A percentile compares a stretch with the other conserved stretches of the same genome.
phyloP scores from a whole-genome alignment of 2,888 invertebrate species.

The Melanchra persicariae region DNA sequence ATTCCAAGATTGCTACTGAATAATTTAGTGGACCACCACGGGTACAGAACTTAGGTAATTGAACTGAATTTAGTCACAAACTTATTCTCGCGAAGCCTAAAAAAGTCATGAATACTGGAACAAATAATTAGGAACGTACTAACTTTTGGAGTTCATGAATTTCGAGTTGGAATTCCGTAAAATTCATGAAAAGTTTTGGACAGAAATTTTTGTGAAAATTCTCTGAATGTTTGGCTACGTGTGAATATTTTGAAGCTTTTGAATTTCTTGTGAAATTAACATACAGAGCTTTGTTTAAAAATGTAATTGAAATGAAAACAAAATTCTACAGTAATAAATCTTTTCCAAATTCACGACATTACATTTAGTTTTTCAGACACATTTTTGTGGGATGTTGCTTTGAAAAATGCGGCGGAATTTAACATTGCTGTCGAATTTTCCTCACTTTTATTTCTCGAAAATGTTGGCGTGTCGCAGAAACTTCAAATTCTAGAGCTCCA shows the following conservation, averaged over 20 bases:
- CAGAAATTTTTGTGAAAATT: conserved; percentile 7
- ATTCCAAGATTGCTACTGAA: conserved; percentile 48
- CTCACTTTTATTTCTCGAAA: background rate
- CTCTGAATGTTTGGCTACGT: background rate
- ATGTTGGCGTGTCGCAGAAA: background rate
- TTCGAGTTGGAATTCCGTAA: background rate
- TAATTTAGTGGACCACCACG: conserved; percentile 35
- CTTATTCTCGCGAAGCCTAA: conserved; percentile 6
- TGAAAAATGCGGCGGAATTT: background rate
- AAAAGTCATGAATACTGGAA: conserved; percentile 36
- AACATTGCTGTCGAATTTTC: background rate
- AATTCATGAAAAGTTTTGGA: background rate
- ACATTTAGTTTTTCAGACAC: background rate
- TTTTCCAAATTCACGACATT: background rate
- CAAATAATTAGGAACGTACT: conserved; percentile 13
- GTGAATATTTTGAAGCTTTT: background rate
- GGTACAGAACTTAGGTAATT: conserved; percentile 43
- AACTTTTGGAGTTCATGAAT: conserved; percentile 18
- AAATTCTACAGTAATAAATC: background rate
- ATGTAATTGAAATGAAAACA: background rate
- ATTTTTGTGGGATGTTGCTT: background rate
- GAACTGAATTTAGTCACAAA: conserved; percentile 20
- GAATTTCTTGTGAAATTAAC: background rate
- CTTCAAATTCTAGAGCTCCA: background rate
- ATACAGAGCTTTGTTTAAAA: background rate